Base-by-base conservation (phyloP, 2,797 vertebrate genomes). In the Falco biarmicus region DNA sequence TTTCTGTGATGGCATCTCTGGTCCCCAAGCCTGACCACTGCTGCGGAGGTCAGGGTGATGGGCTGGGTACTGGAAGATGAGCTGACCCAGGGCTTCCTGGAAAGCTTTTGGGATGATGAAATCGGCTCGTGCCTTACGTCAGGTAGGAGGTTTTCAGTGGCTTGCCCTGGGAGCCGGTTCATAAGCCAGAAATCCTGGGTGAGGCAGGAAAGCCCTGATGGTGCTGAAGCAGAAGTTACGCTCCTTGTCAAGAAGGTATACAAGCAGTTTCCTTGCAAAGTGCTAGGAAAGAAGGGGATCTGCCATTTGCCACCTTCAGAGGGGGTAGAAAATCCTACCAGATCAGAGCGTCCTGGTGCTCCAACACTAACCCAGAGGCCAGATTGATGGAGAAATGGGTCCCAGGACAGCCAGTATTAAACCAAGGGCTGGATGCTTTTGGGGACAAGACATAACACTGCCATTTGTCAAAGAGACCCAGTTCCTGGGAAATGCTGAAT, bases 161-260 rank as follows among this genome's bases (percentile, higher is more conserved):
- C 21, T 84, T 48, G 28, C 21, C 65, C 28, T 2, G 0, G 47
- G 43, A 84, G 9, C 45, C 74, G 37, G 15, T 66, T 82, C 51
- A 56, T 7, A 60, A 53, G 20, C 48, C 53, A 81, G 60, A 91
- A 91, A 74, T 22, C 51, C 34, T 6, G 5, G 14, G 31, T 0
- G 0, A 39, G 17, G 25, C 24, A 29, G 29, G 63, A 15, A 81
- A 82, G 3, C 32, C 39, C 37, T 18, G 13, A 22, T 10, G 34
- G 7, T 2, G 3, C 22, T 1, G 0, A 26, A 50, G 25, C 20
- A 28, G 21, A n/a, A 0, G 1, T n/a, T 28, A 5, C 10, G 11
- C 28, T 71, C 16, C 59, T 66, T 53, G 43, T n/a, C 34, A 15
- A 3, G 25, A 9, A 0, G 3, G 50, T 29, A 31, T 10, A 24